phyloP scores from a whole-genome alignment of 2,797 vertebrate genomes.

The Craterocephalus amniculus region DNA sequence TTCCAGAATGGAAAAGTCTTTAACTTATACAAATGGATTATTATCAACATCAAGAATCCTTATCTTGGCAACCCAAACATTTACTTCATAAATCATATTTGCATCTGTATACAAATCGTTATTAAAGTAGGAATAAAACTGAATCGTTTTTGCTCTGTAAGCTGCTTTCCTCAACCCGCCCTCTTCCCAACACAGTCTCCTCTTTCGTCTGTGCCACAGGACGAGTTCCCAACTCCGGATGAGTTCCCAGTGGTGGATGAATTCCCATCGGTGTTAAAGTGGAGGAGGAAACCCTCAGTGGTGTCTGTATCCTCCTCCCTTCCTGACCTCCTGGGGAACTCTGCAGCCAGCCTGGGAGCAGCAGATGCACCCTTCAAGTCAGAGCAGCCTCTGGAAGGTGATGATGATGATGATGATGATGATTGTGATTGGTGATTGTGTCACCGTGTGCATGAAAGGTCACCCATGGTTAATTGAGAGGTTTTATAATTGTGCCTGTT shows the following conservation, averaged over 20 bases:
- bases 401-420: constrained; percentile 9
- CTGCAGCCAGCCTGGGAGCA: constrained; percentile 84
- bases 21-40: background rate
- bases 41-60: background rate
- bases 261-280: constrained; percentile 87
- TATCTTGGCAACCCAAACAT: too few relatives aligned
- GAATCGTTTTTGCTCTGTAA: background rate
- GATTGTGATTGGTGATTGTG: too few relatives aligned
- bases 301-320: constrained; percentile 87
- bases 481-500: background rate
- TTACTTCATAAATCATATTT: too few relatives aligned
- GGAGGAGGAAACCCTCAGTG: constrained; percentile 89
- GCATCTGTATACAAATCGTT: background rate
- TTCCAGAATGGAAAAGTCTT: too few relatives aligned
- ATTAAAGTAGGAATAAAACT: background rate
- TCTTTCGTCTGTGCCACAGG: constrained; percentile 53
- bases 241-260: constrained; percentile 86
- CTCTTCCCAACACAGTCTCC: background rate
- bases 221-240: constrained; percentile 83
- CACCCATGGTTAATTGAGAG: background rate
- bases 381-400: constrained; percentile 84
- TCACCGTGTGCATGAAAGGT: background rate
- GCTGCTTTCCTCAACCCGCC: background rate
- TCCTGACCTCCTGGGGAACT: constrained; percentile 86
- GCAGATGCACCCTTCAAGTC: constrained; percentile 84